A percentile compares a stretch with the other conserved stretches of the same genome.
Conservation (phyloP, 2,113 vertebrate species). For the Arvicanthis niloticus region DNA sequence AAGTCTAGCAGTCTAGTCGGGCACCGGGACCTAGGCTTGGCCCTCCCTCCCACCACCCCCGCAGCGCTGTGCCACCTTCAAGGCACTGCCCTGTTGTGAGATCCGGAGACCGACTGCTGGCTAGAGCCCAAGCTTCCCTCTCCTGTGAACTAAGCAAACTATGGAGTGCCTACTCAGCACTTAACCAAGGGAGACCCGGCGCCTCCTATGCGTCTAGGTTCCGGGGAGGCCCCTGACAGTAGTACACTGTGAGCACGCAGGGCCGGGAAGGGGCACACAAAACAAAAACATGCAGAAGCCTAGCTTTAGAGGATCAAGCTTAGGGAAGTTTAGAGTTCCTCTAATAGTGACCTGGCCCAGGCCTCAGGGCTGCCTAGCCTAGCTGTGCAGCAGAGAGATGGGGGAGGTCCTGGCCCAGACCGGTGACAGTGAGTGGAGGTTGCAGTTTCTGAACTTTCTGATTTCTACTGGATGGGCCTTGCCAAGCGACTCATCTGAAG, state of each 20-base stretch:
- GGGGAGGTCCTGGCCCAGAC: too few relatives aligned
- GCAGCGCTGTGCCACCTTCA: neutral
- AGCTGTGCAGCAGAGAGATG: neutral
- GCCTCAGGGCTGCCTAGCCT: too few relatives aligned
- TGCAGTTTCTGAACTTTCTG: neutral
- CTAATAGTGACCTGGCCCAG: neutral
- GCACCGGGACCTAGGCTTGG: neutral
- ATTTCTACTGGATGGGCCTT: neutral
- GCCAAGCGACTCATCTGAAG: neutral
- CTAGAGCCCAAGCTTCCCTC: neutral
- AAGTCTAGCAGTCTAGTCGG: neutral
- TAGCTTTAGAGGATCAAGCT: too few relatives aligned
- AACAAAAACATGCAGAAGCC: neutral
- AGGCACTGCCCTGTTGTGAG: fast-evolving
- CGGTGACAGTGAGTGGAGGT: fast-evolving
- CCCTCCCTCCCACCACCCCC: too few relatives aligned
- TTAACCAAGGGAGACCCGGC: neutral
- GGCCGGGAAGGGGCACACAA: neutral
- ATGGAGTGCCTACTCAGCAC: neutral
- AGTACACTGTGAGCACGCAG: neutral
- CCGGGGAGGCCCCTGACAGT: neutral
- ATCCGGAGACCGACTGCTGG: too few relatives aligned
- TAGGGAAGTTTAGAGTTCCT: too few relatives aligned
- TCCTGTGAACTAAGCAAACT: neutral
- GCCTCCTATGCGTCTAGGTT: neutral